Evolutionary conservation across 1,140 invertebrate genomes (phyloP), one percentile per base, ranked within the genome.

Genomic region (Helicoverpa armigera): DNA sequence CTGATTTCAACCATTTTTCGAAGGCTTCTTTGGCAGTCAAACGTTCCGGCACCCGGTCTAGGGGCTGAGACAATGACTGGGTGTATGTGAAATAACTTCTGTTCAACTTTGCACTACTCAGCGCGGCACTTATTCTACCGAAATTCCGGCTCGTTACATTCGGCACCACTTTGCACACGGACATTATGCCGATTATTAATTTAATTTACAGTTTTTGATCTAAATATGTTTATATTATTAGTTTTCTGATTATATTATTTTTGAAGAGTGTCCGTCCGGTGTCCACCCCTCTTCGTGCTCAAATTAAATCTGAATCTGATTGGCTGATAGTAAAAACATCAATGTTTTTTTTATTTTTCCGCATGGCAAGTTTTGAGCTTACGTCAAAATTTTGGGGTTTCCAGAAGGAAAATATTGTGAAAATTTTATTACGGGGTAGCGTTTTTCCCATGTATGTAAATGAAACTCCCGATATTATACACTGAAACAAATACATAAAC

Each of bases 11-110:
- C 83, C 93, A 95, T 92, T 91, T 91, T 14, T 96, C 93, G 69
- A 95, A 95, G 2, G 95, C 96, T 81, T 95, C 91, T 58, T 95
- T 94, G 11, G 95, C 91, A n/a, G 90, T 90, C 3, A 95, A 86
- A 85, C 90, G 93, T 85, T 95, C 94, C 2, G 96, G 95, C 75
- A 95, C 93, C 14, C 95, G 88, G 50, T 93, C 89, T 77, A 96
- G 88, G 67, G 96, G 95, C 89, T 96, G 96, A 11, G 96, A 95
- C 78, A 96, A 85, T 79, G 95, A 95, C 79, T 95, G 93, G 16
- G 95, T 94, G 73, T 96, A 95, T 18, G 96, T 96, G 84, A 95
- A 96, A 85, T 95, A 96, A 82, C 88, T 95, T 82, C 92, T 92
- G 83, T 90, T 91, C 31, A 85, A 86, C 82, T 91, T 92, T n/a